Base-by-base conservation (phyloP, 2,888 invertebrate species). In the Poecilobothrus nobilitatus region DNA sequence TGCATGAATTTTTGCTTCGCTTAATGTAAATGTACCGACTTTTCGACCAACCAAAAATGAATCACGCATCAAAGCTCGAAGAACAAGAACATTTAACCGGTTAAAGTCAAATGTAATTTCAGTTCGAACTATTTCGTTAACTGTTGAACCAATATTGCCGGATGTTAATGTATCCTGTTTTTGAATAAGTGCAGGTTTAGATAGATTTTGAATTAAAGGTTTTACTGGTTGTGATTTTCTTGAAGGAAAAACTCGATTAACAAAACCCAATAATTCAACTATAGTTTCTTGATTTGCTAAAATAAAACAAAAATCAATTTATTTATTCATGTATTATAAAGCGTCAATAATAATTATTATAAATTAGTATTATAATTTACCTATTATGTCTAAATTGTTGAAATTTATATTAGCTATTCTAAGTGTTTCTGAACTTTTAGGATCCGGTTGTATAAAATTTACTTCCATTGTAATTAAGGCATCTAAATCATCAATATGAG, bases 261-360 rank as follows among this genome's bases (percentile, higher is more conserved):
- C 86, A 78, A 97, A 96, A n/a, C 93, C 92, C 73, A 95, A 86
- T 70, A 97, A 82, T 80, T 97, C 97, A 12, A 96, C 92, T 72
- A 97, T 91, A 0, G 97, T 97, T 81, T 95, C 95, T 80, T 96
- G 96, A 82, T 97, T 97, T 0, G 95, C 94, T 92, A 78, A 18
- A 76, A 72, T 41, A 65, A 68, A 66, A 68, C 34, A 65, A 70
- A 65, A 61, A 62, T n/a, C 63, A 20, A 41, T 15, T 41, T 65
- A 27, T 27, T 27, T 2, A 27, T 27, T 27, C 27, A 53, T 15
- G n/a, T n/a, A n/a, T n/a, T n/a, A 37, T 63, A 21, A 61, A n/a
- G 37, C 18, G 22, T 21, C n/a, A 63, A 41, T 9, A 63, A 53
- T 66, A 67, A 61, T 62, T 20, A 72, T 70, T 63, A 65, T 41